phyloP scores from a whole-genome alignment of 2,113 vertebrate genomes.

The Lontra canadensis region DNA sequence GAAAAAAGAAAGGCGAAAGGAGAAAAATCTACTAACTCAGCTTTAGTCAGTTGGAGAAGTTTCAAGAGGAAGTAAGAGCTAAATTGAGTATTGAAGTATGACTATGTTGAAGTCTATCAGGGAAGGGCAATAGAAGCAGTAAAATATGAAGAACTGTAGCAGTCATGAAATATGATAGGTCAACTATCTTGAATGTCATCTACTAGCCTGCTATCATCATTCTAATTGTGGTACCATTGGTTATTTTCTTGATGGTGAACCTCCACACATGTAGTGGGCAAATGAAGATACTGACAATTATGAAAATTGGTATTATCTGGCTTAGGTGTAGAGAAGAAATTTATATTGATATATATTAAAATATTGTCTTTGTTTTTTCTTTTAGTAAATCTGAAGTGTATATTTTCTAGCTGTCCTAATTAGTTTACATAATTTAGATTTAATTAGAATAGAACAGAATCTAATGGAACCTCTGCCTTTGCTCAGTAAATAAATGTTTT shows the following conservation, averaged over 20 bases:
- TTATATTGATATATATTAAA: neutral
- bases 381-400: conserved; percentile 27
- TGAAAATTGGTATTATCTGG: conserved; percentile 11
- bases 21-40: neutral
- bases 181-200: neutral
- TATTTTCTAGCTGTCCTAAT: conserved; percentile 11
- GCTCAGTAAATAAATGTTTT: conserved; percentile 51
- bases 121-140: neutral
- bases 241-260: neutral
- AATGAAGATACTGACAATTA: neutral
- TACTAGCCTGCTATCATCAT: neutral
- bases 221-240: neutral
- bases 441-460: conserved; percentile 29
- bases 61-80: neutral
- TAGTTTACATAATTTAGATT: conserved; percentile 45
- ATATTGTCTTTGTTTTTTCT: conserved; percentile 34
- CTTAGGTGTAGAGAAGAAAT: neutral
- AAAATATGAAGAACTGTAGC: conserved; percentile 5
- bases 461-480: conserved; percentile 45
- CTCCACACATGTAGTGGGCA: neutral
- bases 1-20: neutral
- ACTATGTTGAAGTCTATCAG: neutral
- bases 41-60: neutral
- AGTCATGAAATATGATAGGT: neutral
- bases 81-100: neutral